Conservation (phyloP, 2,113 vertebrate species). For the Amphiprion ocellaris region DNA sequence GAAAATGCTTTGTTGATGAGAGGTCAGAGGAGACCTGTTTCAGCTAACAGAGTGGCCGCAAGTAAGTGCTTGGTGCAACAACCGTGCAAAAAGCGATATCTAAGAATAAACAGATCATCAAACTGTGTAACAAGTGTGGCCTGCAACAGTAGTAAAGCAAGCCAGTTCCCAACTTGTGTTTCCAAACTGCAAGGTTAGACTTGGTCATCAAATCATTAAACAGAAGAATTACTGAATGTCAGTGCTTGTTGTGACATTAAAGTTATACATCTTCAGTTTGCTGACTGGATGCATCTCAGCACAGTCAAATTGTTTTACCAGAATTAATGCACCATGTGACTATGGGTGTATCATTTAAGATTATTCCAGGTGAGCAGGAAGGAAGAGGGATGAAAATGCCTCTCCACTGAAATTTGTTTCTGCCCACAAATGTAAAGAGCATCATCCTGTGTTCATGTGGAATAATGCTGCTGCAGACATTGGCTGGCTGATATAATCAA, state of each 20-base stretch:
- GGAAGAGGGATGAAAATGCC: background rate
- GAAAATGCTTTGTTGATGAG: constrained; percentile 57
- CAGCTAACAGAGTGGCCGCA: constrained; percentile 26
- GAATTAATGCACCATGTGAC: constrained; percentile 18
- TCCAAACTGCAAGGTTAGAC: background rate
- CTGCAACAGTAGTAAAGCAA: background rate
- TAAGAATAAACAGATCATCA: constrained; percentile 25
- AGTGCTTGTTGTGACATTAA: background rate
- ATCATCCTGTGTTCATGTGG: constrained; percentile 38
- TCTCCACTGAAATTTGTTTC: constrained; percentile 26
- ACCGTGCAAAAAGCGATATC: constrained; percentile 12
- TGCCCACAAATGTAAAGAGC: constrained; percentile 12
- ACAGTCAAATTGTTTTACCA: constrained; percentile 10
- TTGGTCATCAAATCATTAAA: background rate
- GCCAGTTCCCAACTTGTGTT: background rate
- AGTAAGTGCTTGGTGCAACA: constrained; percentile 20
- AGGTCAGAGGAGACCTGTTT: constrained; percentile 48
- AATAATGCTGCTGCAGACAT: constrained; percentile 38
- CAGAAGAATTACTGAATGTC: background rate
- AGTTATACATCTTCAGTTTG: constrained; percentile 12
- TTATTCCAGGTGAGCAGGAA: constrained; percentile 22
- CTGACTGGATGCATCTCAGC: constrained; percentile 23
- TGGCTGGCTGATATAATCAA: constrained; percentile 31
- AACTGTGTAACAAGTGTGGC: background rate
- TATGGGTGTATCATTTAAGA: constrained; percentile 42